Evolutionary conservation across 2,888 invertebrate genomes (phyloP).

Genomic region (Apodemia mormo): DNA sequence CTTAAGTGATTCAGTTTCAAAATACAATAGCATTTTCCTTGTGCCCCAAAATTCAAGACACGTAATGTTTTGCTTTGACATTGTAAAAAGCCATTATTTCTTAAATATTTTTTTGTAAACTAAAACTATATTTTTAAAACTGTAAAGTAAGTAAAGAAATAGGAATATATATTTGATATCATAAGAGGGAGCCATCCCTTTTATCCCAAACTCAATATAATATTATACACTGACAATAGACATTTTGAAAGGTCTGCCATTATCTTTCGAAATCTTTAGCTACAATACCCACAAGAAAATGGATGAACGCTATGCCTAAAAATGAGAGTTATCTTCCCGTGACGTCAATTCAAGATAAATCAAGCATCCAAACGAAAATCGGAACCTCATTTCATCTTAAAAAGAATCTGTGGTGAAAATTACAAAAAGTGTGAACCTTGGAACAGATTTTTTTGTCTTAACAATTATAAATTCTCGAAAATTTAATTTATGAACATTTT

Average conservation of each 20-base stretch:
- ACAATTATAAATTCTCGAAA: background rate
- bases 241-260: background rate
- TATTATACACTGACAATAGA: slow-evolving; percentile 7
- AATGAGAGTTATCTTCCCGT: slow-evolving; percentile 45
- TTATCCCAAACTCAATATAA: slow-evolving; percentile 5
- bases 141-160: background rate
- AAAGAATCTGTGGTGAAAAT: slow-evolving; percentile 45
- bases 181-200: background rate
- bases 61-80: no score
- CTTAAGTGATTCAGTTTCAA: no score
- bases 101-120: no score
- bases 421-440: slow-evolving; percentile 40
- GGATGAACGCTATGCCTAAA: slow-evolving; percentile 21
- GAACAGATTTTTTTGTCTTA: background rate
- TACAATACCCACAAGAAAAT: slow-evolving; percentile 25
- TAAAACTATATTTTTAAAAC: background rate
- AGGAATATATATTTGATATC: background rate
- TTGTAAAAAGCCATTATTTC: no score
- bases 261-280: slow-evolving; percentile 16
- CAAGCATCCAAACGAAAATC: slow-evolving; percentile 59
- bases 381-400: slow-evolving; percentile 72
- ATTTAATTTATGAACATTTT: no score
- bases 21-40: no score
- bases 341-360: slow-evolving; percentile 60
- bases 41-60: no score